Evolutionary conservation across 2,797 vertebrate species (phyloP), one percentile per base, ranked within the genome.

Genomic region (Malacoctenus gilli): DNA sequence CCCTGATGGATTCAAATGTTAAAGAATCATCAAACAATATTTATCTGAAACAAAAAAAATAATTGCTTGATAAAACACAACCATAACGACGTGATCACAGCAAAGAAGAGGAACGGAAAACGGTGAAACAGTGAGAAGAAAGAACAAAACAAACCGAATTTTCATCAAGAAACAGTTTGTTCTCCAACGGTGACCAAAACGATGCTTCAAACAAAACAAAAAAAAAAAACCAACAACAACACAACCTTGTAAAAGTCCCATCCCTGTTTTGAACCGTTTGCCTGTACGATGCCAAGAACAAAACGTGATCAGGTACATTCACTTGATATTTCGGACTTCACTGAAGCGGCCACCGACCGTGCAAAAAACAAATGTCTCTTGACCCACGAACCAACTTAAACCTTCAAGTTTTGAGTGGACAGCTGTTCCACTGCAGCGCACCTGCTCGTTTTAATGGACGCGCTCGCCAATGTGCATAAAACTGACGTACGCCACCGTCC

Each of bases 351-450:
- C 25, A 28, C 1, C n/a, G n/a, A n/a, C n/a, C n/a, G n/a, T 28
- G 9, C 25, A 28, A 5, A 28, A 28, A 28, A 28, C 5, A 28
- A 28, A n/a, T n/a, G n/a, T n/a, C n/a, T n/a, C 25, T 28, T 28
- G 25, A 28, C 6, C 25, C 25, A 5, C 6, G 6, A 6, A n/a
- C 25, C 6, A 28, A 5, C 22, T 23, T 23, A 23, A 4, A n/a
- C 72, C 68, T 87, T 89, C 83, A 88, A 83, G 86, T 87, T 73
- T 82, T 40, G 65, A 60, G 75, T 75, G 72, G 79, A 77, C 76
- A 4, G 59, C 34, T 82, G 78, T 80, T 84, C 75, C 78, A 77
- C 75, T 62, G 51, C 47, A 68, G 67, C 41, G 0, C 47, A 57
- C 49, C 28, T 42, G 39, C 47, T 63, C 35, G 25, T 31, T 58